Conservation (phyloP, 23 tunicate genomes). For the Trididemnum miniatum region DNA sequence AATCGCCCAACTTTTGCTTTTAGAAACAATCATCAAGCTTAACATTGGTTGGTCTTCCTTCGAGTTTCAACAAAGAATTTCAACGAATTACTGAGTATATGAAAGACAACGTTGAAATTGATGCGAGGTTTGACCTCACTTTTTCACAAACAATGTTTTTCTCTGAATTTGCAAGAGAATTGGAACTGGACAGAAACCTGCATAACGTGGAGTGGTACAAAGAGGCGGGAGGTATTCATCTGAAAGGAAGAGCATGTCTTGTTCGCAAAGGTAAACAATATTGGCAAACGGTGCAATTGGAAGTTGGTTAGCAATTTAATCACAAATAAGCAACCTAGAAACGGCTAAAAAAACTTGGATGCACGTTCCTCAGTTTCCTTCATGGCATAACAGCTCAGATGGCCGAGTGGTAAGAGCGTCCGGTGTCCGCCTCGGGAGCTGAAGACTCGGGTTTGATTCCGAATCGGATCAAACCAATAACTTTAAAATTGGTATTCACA, state of each 20-base stretch:
- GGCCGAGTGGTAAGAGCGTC: too few species aligned
- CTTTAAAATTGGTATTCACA: too few species aligned
- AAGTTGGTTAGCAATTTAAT: too few species aligned
- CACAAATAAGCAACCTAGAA: too few species aligned
- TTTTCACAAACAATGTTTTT: background rate
- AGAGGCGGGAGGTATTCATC: background rate
- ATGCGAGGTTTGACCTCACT: background rate
- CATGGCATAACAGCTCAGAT: too few species aligned
- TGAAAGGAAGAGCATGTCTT: slow-evolving; percentile 6
- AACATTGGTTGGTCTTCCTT: slow-evolving; percentile 1
- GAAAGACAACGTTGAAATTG: background rate
- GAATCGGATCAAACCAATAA: too few species aligned
- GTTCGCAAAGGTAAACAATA: background rate
- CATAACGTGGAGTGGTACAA: slow-evolving; percentile 6
- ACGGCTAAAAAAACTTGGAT: too few species aligned
- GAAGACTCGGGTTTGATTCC: too few species aligned
- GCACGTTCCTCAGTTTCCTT: too few species aligned
- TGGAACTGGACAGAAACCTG: background rate
- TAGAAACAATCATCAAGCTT: background rate
- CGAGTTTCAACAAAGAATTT: background rate
- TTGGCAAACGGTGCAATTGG: background rate
- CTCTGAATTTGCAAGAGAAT: background rate
- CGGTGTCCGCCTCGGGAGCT: too few species aligned
- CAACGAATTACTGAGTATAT: background rate
- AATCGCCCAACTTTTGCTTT: too few species aligned